Percentiles rank a stretch among this genome's conserved stretches.
These are phyloP conservation scores for Onychomys arenicola DNA, from an alignment of 2,797 vertebrate genomes.

Conservation along the genomic window DNA sequence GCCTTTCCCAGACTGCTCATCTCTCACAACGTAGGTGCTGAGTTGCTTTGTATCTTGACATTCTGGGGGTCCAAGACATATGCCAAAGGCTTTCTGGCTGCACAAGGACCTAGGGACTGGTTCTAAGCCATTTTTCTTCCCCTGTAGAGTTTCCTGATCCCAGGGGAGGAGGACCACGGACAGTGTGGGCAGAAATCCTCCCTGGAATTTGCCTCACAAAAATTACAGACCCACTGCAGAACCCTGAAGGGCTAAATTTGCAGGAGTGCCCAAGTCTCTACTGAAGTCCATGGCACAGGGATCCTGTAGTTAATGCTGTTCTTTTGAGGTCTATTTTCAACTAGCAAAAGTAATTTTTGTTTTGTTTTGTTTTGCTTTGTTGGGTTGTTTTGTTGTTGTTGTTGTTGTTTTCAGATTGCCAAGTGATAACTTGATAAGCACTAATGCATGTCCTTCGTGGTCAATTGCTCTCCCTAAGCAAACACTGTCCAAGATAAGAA, in stretches of 20 bases:
- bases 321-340: constrained; percentile 23
- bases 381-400: background rate
- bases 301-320: background rate
- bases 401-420: constrained; percentile 2
- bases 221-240: background rate
- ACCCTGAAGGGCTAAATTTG: background rate
- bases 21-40: background rate
- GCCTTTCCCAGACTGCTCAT: background rate
- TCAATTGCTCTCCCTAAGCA: constrained; percentile 24
- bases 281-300: background rate
- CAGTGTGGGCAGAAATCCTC: background rate
- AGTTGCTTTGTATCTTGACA: background rate
- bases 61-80: background rate
- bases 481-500: constrained; percentile 51
- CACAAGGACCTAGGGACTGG: background rate
- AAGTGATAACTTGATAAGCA: constrained; percentile 45
- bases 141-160: background rate
- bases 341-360: background rate
- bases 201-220: background rate
- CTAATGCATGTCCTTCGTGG: background rate
- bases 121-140: background rate
- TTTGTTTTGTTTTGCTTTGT: background rate
- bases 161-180: background rate
- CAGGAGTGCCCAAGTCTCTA: background rate
- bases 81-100: background rate